Percentiles rank a stretch among this genome's conserved stretches.
phyloP scores from a whole-genome alignment of 2,797 vertebrate genomes.

The Scolopax rusticola region DNA sequence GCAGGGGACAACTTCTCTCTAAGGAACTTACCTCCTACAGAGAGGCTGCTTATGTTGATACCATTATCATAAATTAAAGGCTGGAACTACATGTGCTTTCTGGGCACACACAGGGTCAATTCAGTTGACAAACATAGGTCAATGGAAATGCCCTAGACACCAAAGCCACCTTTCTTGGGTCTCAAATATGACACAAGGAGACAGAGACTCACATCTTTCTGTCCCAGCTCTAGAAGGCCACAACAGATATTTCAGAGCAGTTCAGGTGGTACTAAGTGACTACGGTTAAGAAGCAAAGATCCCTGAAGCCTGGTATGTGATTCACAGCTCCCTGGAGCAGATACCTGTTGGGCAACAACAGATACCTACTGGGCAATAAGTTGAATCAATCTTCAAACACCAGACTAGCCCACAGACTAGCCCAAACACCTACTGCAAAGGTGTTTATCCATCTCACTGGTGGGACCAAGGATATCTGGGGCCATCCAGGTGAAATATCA shows the following conservation, averaged over 20 bases:
- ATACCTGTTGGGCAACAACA: fast-evolving
- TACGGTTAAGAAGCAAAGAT: neutral
- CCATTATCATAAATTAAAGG: neutral
- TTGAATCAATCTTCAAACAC: neutral
- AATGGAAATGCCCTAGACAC: neutral
- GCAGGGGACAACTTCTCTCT: neutral
- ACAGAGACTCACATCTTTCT: neutral
- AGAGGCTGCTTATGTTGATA: neutral
- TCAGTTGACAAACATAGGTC: neutral
- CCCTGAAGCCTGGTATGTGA: neutral
- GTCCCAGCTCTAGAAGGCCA: neutral
- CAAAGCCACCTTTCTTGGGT: neutral
- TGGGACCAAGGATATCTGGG: neutral
- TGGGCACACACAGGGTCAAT: neutral
- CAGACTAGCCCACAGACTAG: neutral
- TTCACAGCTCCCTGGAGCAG: neutral
- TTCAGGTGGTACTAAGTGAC: neutral
- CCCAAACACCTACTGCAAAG: neutral
- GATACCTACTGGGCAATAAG: neutral
- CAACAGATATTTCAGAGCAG: neutral
- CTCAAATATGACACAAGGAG: neutral
- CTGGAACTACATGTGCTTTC: no score
- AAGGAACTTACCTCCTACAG: neutral
- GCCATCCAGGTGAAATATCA: neutral
- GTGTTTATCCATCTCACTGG: neutral